Base-by-base conservation (phyloP, 2,888 invertebrate species). In the Ophraella communa region DNA sequence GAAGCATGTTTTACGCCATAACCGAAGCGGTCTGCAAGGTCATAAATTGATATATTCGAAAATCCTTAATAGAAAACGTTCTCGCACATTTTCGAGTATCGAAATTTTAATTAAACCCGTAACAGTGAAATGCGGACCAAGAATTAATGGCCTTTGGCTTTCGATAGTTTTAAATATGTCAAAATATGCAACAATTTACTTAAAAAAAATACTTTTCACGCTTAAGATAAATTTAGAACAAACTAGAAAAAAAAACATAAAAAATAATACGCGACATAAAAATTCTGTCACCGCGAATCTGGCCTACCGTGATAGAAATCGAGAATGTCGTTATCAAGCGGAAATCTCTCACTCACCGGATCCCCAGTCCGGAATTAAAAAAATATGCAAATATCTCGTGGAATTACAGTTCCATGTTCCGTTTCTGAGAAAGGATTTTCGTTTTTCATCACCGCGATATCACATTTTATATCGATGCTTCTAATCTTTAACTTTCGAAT, bases 11-110 rank as follows among this genome's bases (percentile, higher is more conserved):
- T 66, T 61, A 23, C 54, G 42, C 60, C 44, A n/a, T 49, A 52
- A 39, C 44, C 56, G 44, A 51, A 56, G 58, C 39, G 11, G 49
- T 53, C 56, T 47, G 59, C 35, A 27, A 24, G 33, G 52, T n/a
- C 57, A 66, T 64, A 66, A 66, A 66, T 66, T 66, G 64, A 65
- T 62, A 62, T 61, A 62, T 62, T 65, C 42, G 59, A 66, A 66
- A 61, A 61, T 54, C 60, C 44, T 64, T 61, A 58, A 64, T 64
- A 52, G 49, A 64, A n/a, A 64, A 61, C 47, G 64, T 61, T 60
- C 60, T 45, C 56, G 53, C 45, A 57, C 60, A 59, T 66, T 66
- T 59, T 33, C 35, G 53, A 35, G 52, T 24, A 45, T 27, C 21
- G 27, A 56, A 55, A 62, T 59, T 64, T 64, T 62, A 67, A 67